Base-by-base conservation (phyloP, 1,140 invertebrate species). In the Lasioglossum albipes region DNA sequence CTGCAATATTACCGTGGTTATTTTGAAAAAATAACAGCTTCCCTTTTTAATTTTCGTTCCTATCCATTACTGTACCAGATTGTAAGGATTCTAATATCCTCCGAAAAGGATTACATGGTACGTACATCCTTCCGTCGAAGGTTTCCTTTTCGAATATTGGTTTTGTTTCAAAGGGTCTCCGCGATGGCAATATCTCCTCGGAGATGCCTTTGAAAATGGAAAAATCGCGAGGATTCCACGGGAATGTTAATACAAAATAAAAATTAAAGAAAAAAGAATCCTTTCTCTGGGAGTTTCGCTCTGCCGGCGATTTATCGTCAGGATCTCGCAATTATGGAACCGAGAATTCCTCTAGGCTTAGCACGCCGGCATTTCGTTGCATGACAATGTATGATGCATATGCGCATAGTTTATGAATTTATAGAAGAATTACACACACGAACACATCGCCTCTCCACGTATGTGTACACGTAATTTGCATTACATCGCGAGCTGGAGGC, bases 361-460 rank as follows among this genome's bases (percentile, higher is more conserved):
- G 84, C 84, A 85, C 83, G 81, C 83, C 83, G 83, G 82, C 83
- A 71, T 75, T 76, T 82, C 74, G 79, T 85, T 85, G 84, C 84
- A 85, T 85, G 84, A 52, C 79, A 80, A 41, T 85, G 84, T 85
- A 85, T 76, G 80, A 82, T 85, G 79, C 74, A 85, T 81, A 85
- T 85, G 73, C 79, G 83, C 62, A 76, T 85, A 77, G 79, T 81
- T 81, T 84, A 74, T 78, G 66, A 85, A 76, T 73, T 75, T 75
- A 52, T 85, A 85, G 83, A 84, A 62, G 59, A 71, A 65, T 22
- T 13, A 27, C 41, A 71, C 45, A 42, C 49, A 71, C 42, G 61
- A n/a, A 61, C n/a, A 41, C 42, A 36, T 13, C 31, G 61, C 18
- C 13, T 66, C 7, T n/a, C 18, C 7, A 36, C 13, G 20, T 2